phyloP scores from a whole-genome alignment of 2,113 vertebrate species.

The Uria lomvia region DNA sequence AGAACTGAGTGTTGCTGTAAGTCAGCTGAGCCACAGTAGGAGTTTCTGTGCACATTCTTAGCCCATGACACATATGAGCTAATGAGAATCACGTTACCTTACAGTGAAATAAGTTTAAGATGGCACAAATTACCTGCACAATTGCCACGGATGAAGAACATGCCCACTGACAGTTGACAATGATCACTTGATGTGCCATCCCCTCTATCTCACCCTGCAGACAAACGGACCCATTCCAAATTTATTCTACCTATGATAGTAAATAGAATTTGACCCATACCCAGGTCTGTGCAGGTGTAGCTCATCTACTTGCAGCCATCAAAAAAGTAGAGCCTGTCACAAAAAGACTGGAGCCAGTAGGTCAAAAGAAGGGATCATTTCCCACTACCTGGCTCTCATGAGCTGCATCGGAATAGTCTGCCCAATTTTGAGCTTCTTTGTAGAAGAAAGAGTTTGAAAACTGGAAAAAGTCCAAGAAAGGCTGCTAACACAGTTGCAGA shows the following conservation, averaged over 20 bases:
- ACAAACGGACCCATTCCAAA: background rate
- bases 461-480: background rate
- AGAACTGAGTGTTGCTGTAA: background rate
- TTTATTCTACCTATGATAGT: background rate
- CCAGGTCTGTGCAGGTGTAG: background rate
- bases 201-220: background rate
- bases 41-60: constrained; percentile 18
- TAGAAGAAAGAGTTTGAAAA: background rate
- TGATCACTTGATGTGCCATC: background rate
- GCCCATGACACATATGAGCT: background rate
- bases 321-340: background rate
- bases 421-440: background rate
- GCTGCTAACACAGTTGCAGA: background rate
- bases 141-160: background rate
- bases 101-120: background rate
- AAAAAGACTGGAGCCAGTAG: background rate
- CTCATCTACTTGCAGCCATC: background rate
- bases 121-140: background rate
- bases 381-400: background rate
- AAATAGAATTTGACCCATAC: background rate
- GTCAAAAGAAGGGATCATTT: background rate
- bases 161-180: background rate
- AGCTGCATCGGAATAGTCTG: background rate
- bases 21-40: constrained; percentile 26
- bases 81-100: constrained; percentile 14